Base-by-base conservation (phyloP, 2,797 vertebrate species). In the Gobionotothen gibberifrons region DNA sequence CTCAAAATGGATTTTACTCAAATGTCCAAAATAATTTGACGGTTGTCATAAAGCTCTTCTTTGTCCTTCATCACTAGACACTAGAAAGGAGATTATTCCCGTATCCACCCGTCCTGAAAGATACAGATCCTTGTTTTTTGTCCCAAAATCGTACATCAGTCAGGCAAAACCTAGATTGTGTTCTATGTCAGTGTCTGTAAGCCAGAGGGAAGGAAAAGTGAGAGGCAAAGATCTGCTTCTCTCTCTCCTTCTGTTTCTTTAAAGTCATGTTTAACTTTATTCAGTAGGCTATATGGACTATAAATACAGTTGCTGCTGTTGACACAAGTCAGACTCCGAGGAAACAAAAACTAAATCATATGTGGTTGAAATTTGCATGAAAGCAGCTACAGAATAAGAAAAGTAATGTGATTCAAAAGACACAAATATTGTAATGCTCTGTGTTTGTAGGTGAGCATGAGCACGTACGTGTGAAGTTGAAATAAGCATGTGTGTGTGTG, bases 331-430 rank as follows among this genome's bases (percentile, higher is more conserved):
- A 6, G 66, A 49, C 62, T 56, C 15, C 0, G 21, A 72, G 73
- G 69, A 82, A 68, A 79, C 53, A 58, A n/a, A 52, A 39, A 81
- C 49, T 57, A 26, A 26, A 26, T 26, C 4, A 26, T 26, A 26
- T 26, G 26, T 26, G 26, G 26, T 26, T 5, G 26, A 26, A 26
- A 26, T 59, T 68, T 72, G 70, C n/a, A 70, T 39, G 16, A 65
- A 72, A 76, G 69, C 36, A 0, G 3, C 61, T 4, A 43, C 70
- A 67, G 17, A 73, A 68, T 15, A 55, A 69, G 16, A 57, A 62
- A 36, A 52, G 32, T 74, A 75, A 56, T 79, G 65, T 77, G 80
- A 79, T 57, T 53, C 55, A 46, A 69, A 44, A 49, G 47, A 69
- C 58, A 54, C 46, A 52, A 21, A 72, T 32, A 82, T 68, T 62